phyloP scores from a whole-genome alignment of 2,113 vertebrate species.

The Tenrec ecaudatus region DNA sequence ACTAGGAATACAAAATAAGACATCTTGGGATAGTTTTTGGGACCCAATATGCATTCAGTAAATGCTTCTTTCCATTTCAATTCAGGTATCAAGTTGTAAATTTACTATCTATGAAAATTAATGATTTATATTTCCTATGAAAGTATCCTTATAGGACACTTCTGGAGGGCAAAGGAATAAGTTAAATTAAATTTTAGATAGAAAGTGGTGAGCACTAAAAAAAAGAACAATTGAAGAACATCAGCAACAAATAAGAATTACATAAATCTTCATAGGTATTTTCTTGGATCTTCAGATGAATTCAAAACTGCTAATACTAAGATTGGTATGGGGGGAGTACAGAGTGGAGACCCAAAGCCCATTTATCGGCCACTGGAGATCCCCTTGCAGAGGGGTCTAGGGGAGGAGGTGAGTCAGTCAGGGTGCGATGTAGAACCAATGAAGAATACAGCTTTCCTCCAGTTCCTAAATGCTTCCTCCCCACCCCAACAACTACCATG shows the following conservation, averaged over 20 bases:
- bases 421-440: no score
- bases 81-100: slow-evolving; percentile 9
- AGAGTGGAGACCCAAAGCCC: no score
- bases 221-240: not conserved
- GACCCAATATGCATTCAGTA: not conserved
- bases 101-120: not conserved
- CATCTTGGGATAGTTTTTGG: not conserved
- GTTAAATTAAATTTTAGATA: not conserved
- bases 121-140: not conserved
- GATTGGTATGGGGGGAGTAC: no score
- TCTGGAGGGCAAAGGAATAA: not conserved
- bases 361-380: no score
- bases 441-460: no score
- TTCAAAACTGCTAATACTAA: not conserved
- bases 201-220: not conserved
- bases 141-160: not conserved
- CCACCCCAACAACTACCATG: no score
- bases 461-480: no score
- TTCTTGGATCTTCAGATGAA: not conserved
- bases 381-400: no score
- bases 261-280: not conserved
- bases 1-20: not conserved
- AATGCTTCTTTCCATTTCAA: not conserved
- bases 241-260: not conserved
- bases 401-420: no score